These are phyloP conservation scores for Scaptomyza flava DNA, from an alignment of 2,888 invertebrate species.

Conservation along the genomic window DNA sequence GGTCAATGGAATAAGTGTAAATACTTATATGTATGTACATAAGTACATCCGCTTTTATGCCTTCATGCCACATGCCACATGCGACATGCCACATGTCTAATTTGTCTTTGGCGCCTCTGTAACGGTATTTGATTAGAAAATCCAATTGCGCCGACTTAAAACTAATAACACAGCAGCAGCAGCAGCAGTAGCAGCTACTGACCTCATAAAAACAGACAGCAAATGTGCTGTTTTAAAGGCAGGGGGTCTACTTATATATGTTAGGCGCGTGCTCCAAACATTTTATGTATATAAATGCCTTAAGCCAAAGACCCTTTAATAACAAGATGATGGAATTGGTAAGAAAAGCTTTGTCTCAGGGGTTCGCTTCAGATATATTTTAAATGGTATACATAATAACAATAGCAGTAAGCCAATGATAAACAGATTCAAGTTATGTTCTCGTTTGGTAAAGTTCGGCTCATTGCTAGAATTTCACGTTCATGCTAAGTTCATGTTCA, in stretches of 20 bases:
- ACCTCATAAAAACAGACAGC: slow-evolving; percentile 59
- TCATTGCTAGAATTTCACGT: too few relatives aligned
- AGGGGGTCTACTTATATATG: neutral
- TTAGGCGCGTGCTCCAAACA: slow-evolving; percentile 43
- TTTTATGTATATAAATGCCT: slow-evolving; percentile 54
- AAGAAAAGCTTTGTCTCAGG: too few relatives aligned
- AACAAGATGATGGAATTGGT: too few relatives aligned
- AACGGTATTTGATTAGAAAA: slow-evolving; percentile 51
- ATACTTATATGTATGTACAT: slow-evolving; percentile 6
- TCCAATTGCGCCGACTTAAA: slow-evolving; percentile 64
- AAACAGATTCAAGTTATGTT: too few relatives aligned
- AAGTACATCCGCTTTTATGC: slow-evolving; percentile 10
- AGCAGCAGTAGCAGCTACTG: slow-evolving; percentile 49
- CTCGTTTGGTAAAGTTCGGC: too few relatives aligned
- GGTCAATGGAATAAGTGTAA: slow-evolving; percentile 14
- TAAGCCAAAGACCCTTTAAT: too few relatives aligned
- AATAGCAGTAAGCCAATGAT: too few relatives aligned
- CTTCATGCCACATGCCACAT: slow-evolving; percentile 14
- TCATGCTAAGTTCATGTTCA: too few relatives aligned
- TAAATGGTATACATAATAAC: too few relatives aligned
- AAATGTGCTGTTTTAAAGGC: slow-evolving; percentile 11
- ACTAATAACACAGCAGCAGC: slow-evolving; percentile 57
- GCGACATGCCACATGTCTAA: slow-evolving; percentile 20
- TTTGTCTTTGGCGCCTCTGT: slow-evolving; percentile 26
- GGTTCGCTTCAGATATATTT: too few relatives aligned